Base-by-base conservation (phyloP, 2,888 invertebrate species). In the Toxonevra muliebris region DNA sequence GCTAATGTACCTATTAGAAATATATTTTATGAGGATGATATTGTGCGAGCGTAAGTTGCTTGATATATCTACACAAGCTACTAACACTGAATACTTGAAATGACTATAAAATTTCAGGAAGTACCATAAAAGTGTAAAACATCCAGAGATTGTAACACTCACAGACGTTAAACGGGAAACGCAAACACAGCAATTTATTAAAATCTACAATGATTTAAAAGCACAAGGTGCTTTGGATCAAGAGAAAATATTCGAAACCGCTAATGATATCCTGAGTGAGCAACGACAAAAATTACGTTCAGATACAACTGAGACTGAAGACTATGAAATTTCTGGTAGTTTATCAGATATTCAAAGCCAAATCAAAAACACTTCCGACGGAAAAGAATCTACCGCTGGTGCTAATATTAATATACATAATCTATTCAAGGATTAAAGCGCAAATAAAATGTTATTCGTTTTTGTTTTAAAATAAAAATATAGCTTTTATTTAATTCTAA, bases 1-100 rank as follows among this genome's bases (percentile, higher is more conserved):
- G 88, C 90, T 0, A 88, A 89, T 69, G 85, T 88, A 11, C 87
- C 89, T 12, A 84, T 95, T 11, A 88, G 86, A 76, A 86, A 88
- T 73, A 93, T 96, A 75, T 92, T 95, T 75, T 97, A 95, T 78
- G 86, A 90, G 62, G 97, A 97, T 86, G 97, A 97, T 86, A 78
- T 86, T 64, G 85, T 93, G 15, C 88, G 97, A 89, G 94, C 92
- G 96, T 97, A 89, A 89, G 79, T 77, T 30, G 30, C 15, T 19
- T 1, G 52, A 12, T 17, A 50, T 7, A 52, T 40, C 9, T 41
- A 61, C 13, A 2, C 4, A 20, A 40, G 50, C 20, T 30, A 30
- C 30, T 30, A 30, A 19, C 45, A 9, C 30, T 1, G 40, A 13
- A 10, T 42, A 40, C 42, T 40, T 15, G 42, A n/a, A 42, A 61